These are phyloP conservation scores for Drosophila colorata DNA, from an alignment of 2,888 invertebrate species.

Conservation along the genomic window DNA sequence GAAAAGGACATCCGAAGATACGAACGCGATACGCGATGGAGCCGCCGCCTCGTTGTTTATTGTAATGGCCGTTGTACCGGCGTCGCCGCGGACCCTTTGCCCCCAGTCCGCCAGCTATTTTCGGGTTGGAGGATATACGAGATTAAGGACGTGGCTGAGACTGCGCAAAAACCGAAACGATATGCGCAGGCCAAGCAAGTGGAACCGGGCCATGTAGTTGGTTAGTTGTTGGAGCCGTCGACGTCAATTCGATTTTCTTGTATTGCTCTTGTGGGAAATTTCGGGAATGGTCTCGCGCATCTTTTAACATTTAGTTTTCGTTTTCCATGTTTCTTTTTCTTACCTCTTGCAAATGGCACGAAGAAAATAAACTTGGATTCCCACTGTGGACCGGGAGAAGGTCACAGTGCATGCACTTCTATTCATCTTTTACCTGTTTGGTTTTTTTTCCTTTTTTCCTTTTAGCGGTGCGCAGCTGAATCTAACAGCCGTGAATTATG, in stretches of 20 bases:
- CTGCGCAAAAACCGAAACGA: slow-evolving; percentile 64
- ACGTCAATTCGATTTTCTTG: slow-evolving; percentile 73
- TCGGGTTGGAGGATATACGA: slow-evolving; percentile 69
- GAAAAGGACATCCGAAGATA: slow-evolving; percentile 77
- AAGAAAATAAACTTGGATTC: slow-evolving; percentile 18
- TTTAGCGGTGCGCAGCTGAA: slow-evolving; percentile 38
- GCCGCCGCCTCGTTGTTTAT: slow-evolving; percentile 75
- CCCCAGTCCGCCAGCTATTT: slow-evolving; percentile 4
- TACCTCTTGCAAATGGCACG: slow-evolving; percentile 20
- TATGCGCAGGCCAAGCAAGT: slow-evolving; percentile 55
- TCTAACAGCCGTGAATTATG: slow-evolving; percentile 74
- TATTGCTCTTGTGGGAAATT: slow-evolving; percentile 79
- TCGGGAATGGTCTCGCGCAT: slow-evolving; percentile 51
- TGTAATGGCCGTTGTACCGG: slow-evolving; percentile 75
- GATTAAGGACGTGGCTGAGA: slow-evolving; percentile 76
- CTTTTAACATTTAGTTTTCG: slow-evolving; percentile 40
- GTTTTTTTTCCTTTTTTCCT: slow-evolving; percentile 20
- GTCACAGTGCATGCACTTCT: slow-evolving; percentile 20
- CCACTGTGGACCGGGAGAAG: slow-evolving; percentile 23
- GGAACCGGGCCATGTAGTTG: slow-evolving; percentile 55
- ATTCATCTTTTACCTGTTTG: slow-evolving; percentile 62
- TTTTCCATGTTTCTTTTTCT: slow-evolving; percentile 31
- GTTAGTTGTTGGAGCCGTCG: slow-evolving; percentile 37
- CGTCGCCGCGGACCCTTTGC: slow-evolving; percentile 64
- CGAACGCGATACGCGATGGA: slow-evolving; percentile 64